Evolutionary conservation across 1,140 invertebrate species (phyloP).

Genomic region (Matsumurasca onukii): DNA sequence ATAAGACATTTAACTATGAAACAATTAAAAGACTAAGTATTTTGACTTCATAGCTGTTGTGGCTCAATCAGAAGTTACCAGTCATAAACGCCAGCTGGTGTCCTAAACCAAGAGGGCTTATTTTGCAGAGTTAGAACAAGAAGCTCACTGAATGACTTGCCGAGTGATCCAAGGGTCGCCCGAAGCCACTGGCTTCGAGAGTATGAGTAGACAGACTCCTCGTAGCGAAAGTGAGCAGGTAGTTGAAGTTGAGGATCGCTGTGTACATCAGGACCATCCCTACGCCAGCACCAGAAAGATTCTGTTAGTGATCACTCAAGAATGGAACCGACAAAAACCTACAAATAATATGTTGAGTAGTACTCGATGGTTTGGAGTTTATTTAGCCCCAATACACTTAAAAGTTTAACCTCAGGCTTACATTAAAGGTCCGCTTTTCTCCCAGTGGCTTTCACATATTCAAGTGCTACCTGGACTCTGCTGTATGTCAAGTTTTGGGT

Average conservation of each 20-base stretch:
- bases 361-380: too few species aligned
- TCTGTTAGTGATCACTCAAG: conserved; percentile 11
- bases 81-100: too few species aligned
- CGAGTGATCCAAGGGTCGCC: conserved; percentile 18
- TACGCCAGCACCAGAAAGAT: conserved; percentile 11
- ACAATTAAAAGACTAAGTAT: too few species aligned
- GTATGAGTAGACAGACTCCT: conserved; percentile 24
- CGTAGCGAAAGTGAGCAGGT: conserved; percentile 16
- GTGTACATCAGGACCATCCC: not conserved
- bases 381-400: too few species aligned
- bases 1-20: too few species aligned
- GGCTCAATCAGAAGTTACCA: not conserved
- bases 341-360: too few species aligned
- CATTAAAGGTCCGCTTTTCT: too few species aligned
- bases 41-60: not conserved
- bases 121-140: not conserved
- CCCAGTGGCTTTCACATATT: too few species aligned
- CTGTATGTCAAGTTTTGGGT: too few species aligned
- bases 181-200: conserved; percentile 21
- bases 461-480: too few species aligned
- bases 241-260: conserved; percentile 2
- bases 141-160: conserved; percentile 17
- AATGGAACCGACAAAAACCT: not conserved
- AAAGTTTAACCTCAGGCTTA: too few species aligned
- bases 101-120: too few species aligned